Evolutionary conservation across 2,888 invertebrate genomes (phyloP).

Genomic region (Phania funesta): DNA sequence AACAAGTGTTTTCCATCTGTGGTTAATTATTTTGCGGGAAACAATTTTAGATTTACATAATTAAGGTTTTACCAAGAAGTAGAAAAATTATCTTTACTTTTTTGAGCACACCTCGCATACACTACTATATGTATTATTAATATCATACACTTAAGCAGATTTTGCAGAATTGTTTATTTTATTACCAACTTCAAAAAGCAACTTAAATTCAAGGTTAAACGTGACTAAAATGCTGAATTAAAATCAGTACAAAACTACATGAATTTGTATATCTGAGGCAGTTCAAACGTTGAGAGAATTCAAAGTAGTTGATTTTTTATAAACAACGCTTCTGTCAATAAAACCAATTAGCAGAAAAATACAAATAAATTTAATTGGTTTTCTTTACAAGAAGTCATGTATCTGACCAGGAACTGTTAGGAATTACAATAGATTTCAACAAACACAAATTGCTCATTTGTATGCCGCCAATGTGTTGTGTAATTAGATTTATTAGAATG

Average conservation of each 20-base stretch:
- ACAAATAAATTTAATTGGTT: slow-evolving; percentile 15
- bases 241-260: slow-evolving; percentile 4
- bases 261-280: not conserved
- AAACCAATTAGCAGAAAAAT: too few species aligned
- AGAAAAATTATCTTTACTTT: not conserved
- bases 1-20: too few species aligned
- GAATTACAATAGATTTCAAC: not conserved
- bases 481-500: slow-evolving; percentile 6
- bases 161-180: slow-evolving; percentile 25
- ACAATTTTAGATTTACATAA: too few species aligned
- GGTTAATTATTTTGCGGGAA: too few species aligned
- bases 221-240: slow-evolving; percentile 41
- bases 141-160: not conserved
- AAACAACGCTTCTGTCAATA: too few species aligned
- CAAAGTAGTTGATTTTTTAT: not conserved
- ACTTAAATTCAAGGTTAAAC: slow-evolving; percentile 46
- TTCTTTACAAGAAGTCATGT: not conserved
- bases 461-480: not conserved
- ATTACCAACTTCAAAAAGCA: slow-evolving; percentile 9
- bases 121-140: not conserved
- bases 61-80: too few species aligned
- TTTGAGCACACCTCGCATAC: not conserved
- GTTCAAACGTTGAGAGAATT: slow-evolving; percentile 30
- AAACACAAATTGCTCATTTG: not conserved
- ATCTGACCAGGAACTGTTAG: not conserved